Conservation (phyloP, 2,113 vertebrate species). For the Paramormyrops kingsleyae region DNA sequence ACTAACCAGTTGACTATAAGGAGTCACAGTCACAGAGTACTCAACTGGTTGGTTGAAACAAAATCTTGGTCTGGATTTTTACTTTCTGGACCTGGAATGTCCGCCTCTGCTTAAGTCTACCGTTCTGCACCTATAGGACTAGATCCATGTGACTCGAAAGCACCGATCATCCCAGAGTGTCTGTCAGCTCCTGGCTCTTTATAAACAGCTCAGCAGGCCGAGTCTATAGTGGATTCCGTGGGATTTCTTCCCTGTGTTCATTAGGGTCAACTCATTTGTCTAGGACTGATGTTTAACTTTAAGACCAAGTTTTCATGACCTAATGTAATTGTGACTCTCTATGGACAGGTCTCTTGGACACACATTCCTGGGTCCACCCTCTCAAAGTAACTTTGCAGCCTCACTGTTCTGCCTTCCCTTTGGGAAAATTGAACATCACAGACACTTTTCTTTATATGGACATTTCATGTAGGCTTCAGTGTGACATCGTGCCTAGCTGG, state of each 20-base stretch:
- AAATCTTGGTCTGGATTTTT: neutral
- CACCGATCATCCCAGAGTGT: neutral
- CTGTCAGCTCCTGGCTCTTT: neutral
- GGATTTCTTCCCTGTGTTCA: neutral
- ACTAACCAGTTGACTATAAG: no score
- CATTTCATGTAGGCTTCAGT: neutral
- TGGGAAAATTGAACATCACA: neutral
- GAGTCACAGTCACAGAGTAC: no score
- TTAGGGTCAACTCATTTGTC: neutral
- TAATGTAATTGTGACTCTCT: neutral
- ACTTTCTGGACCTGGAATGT: neutral
- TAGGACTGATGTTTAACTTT: neutral
- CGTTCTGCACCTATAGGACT: neutral
- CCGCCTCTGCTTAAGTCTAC: neutral
- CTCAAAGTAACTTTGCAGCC: neutral
- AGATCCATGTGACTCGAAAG: neutral
- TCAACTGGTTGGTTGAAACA: neutral
- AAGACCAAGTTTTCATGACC: neutral
- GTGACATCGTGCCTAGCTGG: neutral
- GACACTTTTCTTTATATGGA: neutral
- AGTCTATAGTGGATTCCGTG: neutral
- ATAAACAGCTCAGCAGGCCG: neutral
- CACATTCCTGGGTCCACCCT: neutral
- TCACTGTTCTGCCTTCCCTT: neutral
- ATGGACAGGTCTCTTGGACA: neutral